Evolutionary conservation across 2,797 vertebrate genomes (phyloP), one percentile per base, ranked within the genome.

Genomic region (Rhinophrynus dorsalis): DNA sequence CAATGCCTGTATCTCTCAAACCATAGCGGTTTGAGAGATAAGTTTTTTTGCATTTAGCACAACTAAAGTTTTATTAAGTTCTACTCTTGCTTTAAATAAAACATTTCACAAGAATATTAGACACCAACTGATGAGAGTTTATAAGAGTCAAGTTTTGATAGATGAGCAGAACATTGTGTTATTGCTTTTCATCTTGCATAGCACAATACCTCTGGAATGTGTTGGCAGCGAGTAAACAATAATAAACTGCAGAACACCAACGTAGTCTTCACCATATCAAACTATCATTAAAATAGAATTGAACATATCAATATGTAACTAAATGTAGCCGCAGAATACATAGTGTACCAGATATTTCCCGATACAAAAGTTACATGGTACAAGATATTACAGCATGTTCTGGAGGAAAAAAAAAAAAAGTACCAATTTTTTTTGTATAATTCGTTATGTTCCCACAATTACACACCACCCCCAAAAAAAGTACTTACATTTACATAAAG

Each of bases 91-190:
- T n/a, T n/a, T n/a, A 35, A 35, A 9, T 3, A 35, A 35, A 35
- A 17, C 27, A 54, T 18, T 27, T 27, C 8, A 21, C 15, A 33
- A 20, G 29, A 35, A 35, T 26, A 55, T 9, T 9, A 64, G 29
- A 64, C 37, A 18, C 6, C 21, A 40, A 65, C 8, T 24, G n/a
- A 45, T 11, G 18, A n/a, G 11, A 37, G 20, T 26, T 33, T 45
- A 27, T 47, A 15, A 29, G 17, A 29, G 4, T 50, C 33, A 15
- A 40, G 32, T 40, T 59, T 44, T 11, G 33, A 56, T 24, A 47
- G 35, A 35, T 5, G 4, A n/a, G 37, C 10, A 65, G 62, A 65
- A 65, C 48, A 54, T 20, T 15, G 24, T 65, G 62, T 65, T 20
- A 26, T 30, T 44, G 38, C 15, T 26, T 60, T 60, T 48, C 12